phyloP scores from a whole-genome alignment of 2,888 invertebrate species.

The Physocephala rufipes region DNA sequence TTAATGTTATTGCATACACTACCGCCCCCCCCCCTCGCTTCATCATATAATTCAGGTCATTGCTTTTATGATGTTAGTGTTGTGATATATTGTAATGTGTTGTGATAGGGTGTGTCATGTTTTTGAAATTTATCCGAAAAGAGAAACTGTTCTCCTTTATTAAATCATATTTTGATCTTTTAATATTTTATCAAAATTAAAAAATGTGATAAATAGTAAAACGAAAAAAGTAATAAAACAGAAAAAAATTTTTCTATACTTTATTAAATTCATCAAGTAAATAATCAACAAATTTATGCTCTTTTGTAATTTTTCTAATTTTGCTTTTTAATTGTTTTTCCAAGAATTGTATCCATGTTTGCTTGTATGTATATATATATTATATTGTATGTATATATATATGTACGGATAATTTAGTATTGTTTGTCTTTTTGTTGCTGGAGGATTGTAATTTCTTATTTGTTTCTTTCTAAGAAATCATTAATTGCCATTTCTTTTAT shows the following conservation, averaged over 20 bases:
- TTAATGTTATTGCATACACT: conserved; percentile 51
- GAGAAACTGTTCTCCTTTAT: neutral
- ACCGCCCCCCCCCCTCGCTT: neutral
- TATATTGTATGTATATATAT: conserved; percentile 32
- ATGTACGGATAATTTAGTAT: conserved; percentile 54
- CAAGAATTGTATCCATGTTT: conserved; percentile 40
- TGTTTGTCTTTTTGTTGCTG: conserved; percentile 46
- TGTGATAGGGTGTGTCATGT: neutral
- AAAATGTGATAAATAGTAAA: neutral
- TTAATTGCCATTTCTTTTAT: conserved; percentile 31
- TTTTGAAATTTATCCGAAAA: neutral
- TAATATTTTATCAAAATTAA: neutral
- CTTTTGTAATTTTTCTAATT: conserved; percentile 30
- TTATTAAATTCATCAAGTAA: conserved; percentile 39
- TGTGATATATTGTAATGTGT: neutral
- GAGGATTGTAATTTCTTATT: conserved; percentile 16
- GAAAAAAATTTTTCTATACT: conserved; percentile 21
- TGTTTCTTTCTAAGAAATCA: conserved; percentile 16
- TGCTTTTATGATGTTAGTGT: neutral
- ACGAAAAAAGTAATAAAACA: conserved; percentile 1
- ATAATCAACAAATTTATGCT: conserved; percentile 39
- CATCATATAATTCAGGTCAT: neutral
- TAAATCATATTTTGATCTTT: neutral
- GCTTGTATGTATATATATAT: conserved; percentile 36
- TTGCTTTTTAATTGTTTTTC: conserved; percentile 43